Base-by-base conservation (phyloP, 1,140 invertebrate genomes). In the Mizuhopecten yessoensis region DNA sequence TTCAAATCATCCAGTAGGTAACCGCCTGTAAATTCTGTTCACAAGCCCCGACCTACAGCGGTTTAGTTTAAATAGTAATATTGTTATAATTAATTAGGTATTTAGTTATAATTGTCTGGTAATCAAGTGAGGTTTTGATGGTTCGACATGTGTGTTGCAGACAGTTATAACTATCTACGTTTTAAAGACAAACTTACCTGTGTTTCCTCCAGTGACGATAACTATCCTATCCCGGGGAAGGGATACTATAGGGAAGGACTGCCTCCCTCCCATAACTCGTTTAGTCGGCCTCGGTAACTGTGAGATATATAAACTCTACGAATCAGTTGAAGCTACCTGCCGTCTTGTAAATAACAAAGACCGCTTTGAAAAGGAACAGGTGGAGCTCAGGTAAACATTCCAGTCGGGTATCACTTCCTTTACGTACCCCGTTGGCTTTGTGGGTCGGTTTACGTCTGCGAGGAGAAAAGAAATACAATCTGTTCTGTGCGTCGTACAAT, bases 201-300 rank as follows among this genome's bases (percentile, higher is more conserved):
- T 88, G 45, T 93, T 93, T 87, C 92, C 92, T 0, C 92, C 92
- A 0, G 92, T 93, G 5, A 93, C 87, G 23, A 93, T 86, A 29
- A 93, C 86, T 0, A 90, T 86, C 11, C 87, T 86, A 3, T 93
- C 91, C 17, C 88, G 90, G 1, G 90, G 49, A 7, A 93, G 86
- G 0, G 34, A 20, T 20, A 92, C 90, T 17, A 49, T 23, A 3
- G 92, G 92, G 23, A 93, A 88, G 88, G 89, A 90, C 17, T 36
- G n/a, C 33, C 86, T 87, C 29, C 90, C 91, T 87, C 92, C 92
- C 15, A 75, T 75, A n/a, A 49, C 45, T 23, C 20, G n/a, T 20
- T 49, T 2, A 49, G 20, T 23, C 11, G 1, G 20, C 13, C 10
- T 23, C 45, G 45, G 45, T 10, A 17, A 49, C 5, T 5, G 45